A percentile compares a stretch with the other conserved stretches of the same genome.
These are phyloP conservation scores for Nestor notabilis DNA, from an alignment of 2,113 vertebrate species.

Conservation along the genomic window DNA sequence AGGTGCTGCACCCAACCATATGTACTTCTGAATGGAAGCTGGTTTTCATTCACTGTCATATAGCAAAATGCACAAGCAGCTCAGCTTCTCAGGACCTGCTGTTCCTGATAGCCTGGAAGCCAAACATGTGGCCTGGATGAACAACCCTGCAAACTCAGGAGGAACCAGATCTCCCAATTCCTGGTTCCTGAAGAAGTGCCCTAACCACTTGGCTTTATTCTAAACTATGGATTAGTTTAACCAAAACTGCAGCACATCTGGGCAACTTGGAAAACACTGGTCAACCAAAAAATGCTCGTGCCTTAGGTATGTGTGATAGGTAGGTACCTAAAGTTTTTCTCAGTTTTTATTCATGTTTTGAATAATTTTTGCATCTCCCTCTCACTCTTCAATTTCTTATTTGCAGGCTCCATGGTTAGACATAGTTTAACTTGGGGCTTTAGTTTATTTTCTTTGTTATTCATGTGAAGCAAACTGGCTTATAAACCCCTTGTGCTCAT, in stretches of 20 bases:
- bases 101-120: not conserved
- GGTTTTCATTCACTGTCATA: not conserved
- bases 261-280: not conserved
- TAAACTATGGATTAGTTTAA: not conserved
- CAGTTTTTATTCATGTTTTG: not conserved
- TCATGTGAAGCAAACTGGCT: not conserved
- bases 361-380: not conserved
- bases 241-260: not conserved
- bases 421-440: not conserved
- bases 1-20: not conserved
- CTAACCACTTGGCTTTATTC: not conserved
- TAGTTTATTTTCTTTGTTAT: not conserved
- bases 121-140: not conserved
- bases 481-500: not conserved
- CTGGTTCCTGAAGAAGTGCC: not conserved
- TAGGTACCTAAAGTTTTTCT: not conserved
- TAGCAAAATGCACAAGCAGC: not conserved
- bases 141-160: not conserved
- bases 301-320: not conserved
- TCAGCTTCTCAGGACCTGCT: not conserved
- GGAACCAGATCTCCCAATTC: not conserved
- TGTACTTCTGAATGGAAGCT: not conserved
- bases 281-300: not conserved
- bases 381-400: not conserved
- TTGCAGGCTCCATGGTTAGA: not conserved